A percentile compares a stretch with the other conserved stretches of the same genome.
Conservation (phyloP, 1,140 invertebrate species). For the Ericerus pela region DNA sequence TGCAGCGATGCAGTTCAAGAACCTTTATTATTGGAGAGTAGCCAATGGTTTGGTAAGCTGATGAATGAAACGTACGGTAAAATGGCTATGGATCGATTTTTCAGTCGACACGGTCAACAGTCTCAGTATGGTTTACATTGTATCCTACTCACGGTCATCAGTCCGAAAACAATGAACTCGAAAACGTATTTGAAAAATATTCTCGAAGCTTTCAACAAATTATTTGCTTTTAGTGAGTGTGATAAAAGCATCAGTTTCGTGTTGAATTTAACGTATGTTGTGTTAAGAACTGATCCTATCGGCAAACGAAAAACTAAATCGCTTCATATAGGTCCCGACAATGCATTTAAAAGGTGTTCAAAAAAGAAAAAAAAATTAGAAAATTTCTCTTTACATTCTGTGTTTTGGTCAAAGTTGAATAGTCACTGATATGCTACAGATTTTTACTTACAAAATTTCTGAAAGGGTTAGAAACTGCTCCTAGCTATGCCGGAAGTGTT, state of each 20-base stretch:
- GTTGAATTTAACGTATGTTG: no score
- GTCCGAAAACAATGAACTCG: conserved; percentile 42
- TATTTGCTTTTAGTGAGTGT: conserved; percentile 39
- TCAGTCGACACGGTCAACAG: conserved; percentile 28
- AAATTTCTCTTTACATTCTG: no score
- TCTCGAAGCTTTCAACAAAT: conserved; percentile 61
- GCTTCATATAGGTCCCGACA: no score
- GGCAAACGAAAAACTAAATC: no score
- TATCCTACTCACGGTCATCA: conserved; percentile 55
- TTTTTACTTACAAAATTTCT: no score
- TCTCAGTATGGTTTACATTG: conserved; percentile 36
- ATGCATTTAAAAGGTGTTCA: no score
- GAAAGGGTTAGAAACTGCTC: no score
- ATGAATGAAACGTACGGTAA: conserved; percentile 63
- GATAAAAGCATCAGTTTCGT: no score
- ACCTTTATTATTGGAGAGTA: conserved; percentile 48
- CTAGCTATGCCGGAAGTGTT: no score
- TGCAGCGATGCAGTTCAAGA: conserved; percentile 41
- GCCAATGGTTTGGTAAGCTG: conserved; percentile 69
- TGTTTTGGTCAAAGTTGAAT: not conserved
- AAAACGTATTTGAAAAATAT: conserved; percentile 55
- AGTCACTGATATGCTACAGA: no score
- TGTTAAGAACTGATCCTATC: no score
- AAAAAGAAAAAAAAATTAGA: no score
- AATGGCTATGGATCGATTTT: conserved; percentile 66